Evolutionary conservation across 2,888 invertebrate genomes (phyloP).

Genomic region (Toxonevra muliebris): DNA sequence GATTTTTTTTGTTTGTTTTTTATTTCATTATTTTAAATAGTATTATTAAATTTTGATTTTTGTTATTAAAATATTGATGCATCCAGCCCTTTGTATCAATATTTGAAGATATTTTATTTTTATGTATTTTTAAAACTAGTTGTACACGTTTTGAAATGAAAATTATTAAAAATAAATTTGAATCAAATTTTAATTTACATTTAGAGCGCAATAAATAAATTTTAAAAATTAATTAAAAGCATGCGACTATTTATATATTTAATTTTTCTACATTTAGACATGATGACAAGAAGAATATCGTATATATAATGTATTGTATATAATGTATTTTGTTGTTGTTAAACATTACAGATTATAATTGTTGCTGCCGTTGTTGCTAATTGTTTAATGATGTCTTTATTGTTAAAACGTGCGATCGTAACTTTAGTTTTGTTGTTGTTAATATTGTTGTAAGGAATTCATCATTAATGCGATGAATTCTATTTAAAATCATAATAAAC

Average conservation of each 20-base stretch:
- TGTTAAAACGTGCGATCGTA: too few species aligned
- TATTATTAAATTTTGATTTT: slow-evolving; percentile 1
- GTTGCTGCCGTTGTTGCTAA: background rate
- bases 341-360: background rate
- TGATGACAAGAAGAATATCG: too few species aligned
- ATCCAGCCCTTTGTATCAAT: slow-evolving; percentile 30
- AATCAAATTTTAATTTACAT: background rate
- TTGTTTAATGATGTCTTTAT: background rate
- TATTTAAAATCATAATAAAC: slow-evolving; percentile 33
- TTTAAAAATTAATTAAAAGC: slow-evolving; percentile 3
- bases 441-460: too few species aligned
- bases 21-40: background rate
- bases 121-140: too few species aligned
- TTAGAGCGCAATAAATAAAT: background rate
- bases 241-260: background rate
- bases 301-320: too few species aligned
- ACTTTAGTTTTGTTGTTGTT: too few species aligned
- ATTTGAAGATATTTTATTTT: background rate
- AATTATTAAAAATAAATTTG: background rate
- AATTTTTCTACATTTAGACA: too few species aligned
- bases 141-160: too few species aligned
- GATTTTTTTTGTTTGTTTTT: background rate
- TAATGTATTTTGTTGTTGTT: too few species aligned
- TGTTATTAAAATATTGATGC: slow-evolving; percentile 22
- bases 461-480: background rate